Evolutionary conservation across 2,888 invertebrate species (phyloP), one percentile per base, ranked within the genome.

Genomic region (Quadriops clusia): DNA sequence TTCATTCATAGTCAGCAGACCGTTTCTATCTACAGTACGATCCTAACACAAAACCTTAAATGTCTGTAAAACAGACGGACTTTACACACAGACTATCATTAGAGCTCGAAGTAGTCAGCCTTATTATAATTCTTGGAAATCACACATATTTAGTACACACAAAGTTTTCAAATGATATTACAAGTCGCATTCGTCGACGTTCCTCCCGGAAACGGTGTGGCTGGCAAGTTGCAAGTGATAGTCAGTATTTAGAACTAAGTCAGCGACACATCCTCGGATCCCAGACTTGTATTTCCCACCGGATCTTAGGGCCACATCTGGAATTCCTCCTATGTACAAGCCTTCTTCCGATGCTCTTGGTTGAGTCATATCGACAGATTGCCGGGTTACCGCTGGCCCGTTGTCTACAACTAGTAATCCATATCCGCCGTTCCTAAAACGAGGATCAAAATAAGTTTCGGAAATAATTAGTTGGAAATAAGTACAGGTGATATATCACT

Each of bases 321-420:
- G 57, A 50, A 58, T 58, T 16, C 59, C 61, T 12, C 93, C 93
- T 49, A 93, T 77, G 62, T 81, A 93, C 28, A 93, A 74, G 42
- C 89, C 85, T 38, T 85, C 84, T 50, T 85, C 84, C 50, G 89
- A 80, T 7, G 85, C 83, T 57, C 89, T 86, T 25, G 89, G 67
- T 44, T 80, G 77, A 39, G 87, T 70, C 51, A 77, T 77, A 28
- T 91, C 91, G 1, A 87, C 87, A 7, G 90, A 82, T 44, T 80
- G 76, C 27, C 79, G 77, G 1, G 83, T 80, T 14, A 80, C 70
- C 4, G 83, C 77, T 29, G 82, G 80, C 30, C 83, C 74, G 24
- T 84, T 84, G 60, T 94, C 93, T n/a, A 94, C 83, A 47, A 85
- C 79, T 30, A 94, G 61, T 14, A 82, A 78, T 5, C 89, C 89